Base-by-base conservation (phyloP, 1,140 invertebrate species). In the Carcinoscorpius rotundicauda region DNA sequence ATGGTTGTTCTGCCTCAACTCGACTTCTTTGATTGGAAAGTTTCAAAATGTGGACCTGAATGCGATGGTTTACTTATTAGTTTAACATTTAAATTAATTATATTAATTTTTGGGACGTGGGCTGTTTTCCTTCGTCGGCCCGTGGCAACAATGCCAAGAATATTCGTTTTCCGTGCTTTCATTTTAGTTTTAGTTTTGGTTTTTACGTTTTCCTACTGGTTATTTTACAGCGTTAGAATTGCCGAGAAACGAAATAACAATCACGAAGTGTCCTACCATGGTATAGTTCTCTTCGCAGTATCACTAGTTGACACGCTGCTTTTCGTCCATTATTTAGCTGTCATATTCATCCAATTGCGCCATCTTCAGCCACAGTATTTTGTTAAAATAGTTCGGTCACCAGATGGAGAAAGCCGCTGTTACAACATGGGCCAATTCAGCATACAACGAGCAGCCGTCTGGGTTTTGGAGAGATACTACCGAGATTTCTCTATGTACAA, bases 401-500 rank as follows among this genome's bases (percentile, higher is more conserved):
- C 97, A 0, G 96, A 99, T 76, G 97, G 96, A 3, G 86, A 82
- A 53, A 77, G 75, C 51, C 72, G 75, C 50, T 76, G 75, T 3
- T 97, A 94, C 76, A 85, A 85, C 53, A 85, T 98, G 49, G 95
- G 95, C 0, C 86, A 93, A 73, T 79, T 98, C 63, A 93, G 91
- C 71, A 93, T 98, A 70, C 97, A 99, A 76, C 80, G 93, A 71
- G 92, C 95, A 3, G 93, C 96, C 0, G 87, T 94, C 1, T 93
- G 89, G 86, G 84, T 97, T 6, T 78, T 99, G 51, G 91, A 97
- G 77, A 87, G 87, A 66, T 99, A 99, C 76, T 98, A 98, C 71
- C 88, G 89, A 3, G 93, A 97, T 74, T 98, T 99, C 78, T 85
- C 90, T 0, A 91, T 94, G 65, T 98, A 96, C 73, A 98, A 98